Evolutionary conservation across 2,888 invertebrate genomes (phyloP).

Genomic region (Baronia brevicornis): DNA sequence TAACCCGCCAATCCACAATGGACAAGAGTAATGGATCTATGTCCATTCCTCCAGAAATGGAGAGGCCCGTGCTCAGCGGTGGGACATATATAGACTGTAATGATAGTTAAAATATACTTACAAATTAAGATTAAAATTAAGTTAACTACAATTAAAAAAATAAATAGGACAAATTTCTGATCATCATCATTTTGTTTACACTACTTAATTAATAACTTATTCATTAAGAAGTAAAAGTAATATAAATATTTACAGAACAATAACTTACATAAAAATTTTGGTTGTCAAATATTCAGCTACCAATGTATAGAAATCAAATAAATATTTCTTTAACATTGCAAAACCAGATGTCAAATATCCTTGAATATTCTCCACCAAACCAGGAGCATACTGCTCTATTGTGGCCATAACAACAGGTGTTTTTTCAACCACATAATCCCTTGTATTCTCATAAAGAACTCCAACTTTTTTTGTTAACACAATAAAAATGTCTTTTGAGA

Average conservation of each 20-base stretch:
- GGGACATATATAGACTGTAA: no score
- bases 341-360: constrained; percentile 59
- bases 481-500: constrained; percentile 75
- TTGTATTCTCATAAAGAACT: constrained; percentile 62
- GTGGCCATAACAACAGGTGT: constrained; percentile 55
- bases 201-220: not conserved
- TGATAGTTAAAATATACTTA: not conserved
- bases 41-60: no score
- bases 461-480: constrained; percentile 70
- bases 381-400: constrained; percentile 83
- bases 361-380: constrained; percentile 79
- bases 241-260: not conserved
- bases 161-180: not conserved
- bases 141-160: constrained; percentile 1
- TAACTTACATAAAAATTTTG: constrained; percentile 87
- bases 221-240: constrained; percentile 5
- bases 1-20: no score
- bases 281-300: constrained; percentile 79
- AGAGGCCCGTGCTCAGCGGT: no score
- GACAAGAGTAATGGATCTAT: no score
- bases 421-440: constrained; percentile 68
- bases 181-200: constrained; percentile 4
- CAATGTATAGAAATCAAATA: constrained; percentile 66
- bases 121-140: not conserved
- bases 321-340: constrained; percentile 59